phyloP scores from a whole-genome alignment of 2,113 vertebrate genomes.

The Chascanopsetta lugubris region DNA sequence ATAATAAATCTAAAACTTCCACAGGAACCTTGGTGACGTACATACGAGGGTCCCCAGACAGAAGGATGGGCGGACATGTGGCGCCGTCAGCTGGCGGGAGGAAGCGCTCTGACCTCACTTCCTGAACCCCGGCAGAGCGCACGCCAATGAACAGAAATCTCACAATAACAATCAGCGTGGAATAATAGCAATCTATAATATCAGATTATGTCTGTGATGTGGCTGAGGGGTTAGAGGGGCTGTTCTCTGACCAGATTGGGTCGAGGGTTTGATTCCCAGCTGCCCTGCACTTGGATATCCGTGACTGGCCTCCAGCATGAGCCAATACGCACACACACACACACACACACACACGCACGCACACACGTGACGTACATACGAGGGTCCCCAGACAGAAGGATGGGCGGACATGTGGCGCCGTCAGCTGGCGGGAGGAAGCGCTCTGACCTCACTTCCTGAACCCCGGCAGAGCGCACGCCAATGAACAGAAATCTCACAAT shows the following conservation, averaged over 20 bases:
- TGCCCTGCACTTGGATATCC: no score
- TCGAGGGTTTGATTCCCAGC: not conserved
- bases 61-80: constrained; percentile 24
- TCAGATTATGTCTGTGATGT: no score
- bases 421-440: constrained; percentile 32
- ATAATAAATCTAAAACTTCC: constrained; percentile 3
- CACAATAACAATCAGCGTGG: not conserved
- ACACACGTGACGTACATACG: constrained; percentile 15
- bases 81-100: constrained; percentile 36
- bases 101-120: constrained; percentile 28
- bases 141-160: not conserved
- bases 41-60: constrained; percentile 19
- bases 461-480: not conserved
- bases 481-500: no score
- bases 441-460: constrained; percentile 39
- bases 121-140: constrained; percentile 16
- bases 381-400: constrained; percentile 16
- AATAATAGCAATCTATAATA: not conserved
- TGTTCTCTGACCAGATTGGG: no score
- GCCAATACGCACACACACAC: no score
- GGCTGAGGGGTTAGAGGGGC: no score
- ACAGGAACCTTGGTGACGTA: constrained; percentile 7
- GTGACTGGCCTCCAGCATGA: no score
- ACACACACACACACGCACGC: no score
- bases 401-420: constrained; percentile 28